Conservation (phyloP, 1,140 invertebrate species). For the Campoletis sonorensis region DNA sequence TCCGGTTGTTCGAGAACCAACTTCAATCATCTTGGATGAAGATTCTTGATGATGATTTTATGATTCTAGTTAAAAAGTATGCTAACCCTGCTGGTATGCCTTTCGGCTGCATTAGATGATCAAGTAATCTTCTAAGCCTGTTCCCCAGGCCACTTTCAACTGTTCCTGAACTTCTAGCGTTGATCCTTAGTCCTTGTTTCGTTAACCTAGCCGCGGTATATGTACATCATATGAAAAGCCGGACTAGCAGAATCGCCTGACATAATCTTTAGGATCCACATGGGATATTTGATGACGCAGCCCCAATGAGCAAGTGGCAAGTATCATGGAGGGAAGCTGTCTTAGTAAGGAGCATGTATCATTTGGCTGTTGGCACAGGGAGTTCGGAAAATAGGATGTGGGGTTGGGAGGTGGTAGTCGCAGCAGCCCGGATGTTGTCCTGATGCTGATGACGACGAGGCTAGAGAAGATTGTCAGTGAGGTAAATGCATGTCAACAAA, state of each 20-base stretch:
- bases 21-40: too few species aligned
- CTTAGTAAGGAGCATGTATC: neutral
- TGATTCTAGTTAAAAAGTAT: too few species aligned
- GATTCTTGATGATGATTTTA: too few species aligned
- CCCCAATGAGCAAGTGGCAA: neutral
- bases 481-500: slow-evolving; percentile 23
- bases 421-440: slow-evolving; percentile 17
- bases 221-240: neutral
- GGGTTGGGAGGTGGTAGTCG: neutral
- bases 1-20: too few species aligned
- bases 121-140: too few species aligned
- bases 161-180: too few species aligned
- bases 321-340: slow-evolving; percentile 7
- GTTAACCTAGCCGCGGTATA: neutral
- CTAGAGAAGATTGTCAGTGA: slow-evolving; percentile 14
- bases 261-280: slow-evolving; percentile 10
- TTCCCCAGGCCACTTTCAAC: too few species aligned
- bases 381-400: neutral
- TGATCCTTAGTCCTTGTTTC: neutral
- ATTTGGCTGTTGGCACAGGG: neutral
- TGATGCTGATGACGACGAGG: slow-evolving; percentile 3
- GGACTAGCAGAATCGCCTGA: neutral
- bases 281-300: slow-evolving; percentile 8
- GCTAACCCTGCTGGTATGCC: too few species aligned
- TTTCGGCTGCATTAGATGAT: too few species aligned